phyloP scores from a whole-genome alignment of 2,888 invertebrate species.

The Rapana venosa region DNA sequence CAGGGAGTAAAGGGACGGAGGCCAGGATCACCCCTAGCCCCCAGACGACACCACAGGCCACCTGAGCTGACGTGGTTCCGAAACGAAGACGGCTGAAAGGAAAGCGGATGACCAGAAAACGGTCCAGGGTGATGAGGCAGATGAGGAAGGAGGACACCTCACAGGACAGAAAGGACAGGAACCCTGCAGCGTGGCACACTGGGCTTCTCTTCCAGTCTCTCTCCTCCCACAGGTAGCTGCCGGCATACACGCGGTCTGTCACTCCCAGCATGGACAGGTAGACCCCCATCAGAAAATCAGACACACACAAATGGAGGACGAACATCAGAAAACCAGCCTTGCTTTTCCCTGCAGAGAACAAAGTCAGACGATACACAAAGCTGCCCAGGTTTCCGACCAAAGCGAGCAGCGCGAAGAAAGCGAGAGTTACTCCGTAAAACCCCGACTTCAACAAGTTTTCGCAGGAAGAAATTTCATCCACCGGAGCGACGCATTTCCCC shows the following conservation, averaged over 20 bases:
- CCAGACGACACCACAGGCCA: neutral
- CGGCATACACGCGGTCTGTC: neutral
- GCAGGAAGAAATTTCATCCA: neutral
- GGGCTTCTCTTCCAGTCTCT: neutral
- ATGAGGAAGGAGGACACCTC: neutral
- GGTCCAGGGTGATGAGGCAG: conserved; percentile 5
- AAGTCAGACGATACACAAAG: neutral
- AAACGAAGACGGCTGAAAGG: neutral
- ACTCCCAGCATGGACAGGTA: neutral
- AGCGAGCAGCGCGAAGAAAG: neutral
- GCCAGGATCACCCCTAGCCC: neutral
- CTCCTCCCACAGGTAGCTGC: conserved; percentile 8
- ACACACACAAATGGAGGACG: neutral
- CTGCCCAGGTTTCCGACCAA: neutral
- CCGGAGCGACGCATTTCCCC: neutral
- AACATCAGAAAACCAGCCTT: neutral
- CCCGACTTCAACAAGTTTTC: neutral
- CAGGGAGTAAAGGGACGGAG: neutral
- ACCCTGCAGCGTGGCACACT: neutral
- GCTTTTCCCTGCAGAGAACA: neutral
- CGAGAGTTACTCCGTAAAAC: neutral
- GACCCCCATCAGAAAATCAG: conserved; percentile 3
- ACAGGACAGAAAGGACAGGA: neutral
- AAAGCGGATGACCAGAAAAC: neutral
- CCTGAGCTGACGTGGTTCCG: neutral